phyloP scores from a whole-genome alignment of 92 coral and sea anemone genomes.

The Palythoa caribaeorum region DNA sequence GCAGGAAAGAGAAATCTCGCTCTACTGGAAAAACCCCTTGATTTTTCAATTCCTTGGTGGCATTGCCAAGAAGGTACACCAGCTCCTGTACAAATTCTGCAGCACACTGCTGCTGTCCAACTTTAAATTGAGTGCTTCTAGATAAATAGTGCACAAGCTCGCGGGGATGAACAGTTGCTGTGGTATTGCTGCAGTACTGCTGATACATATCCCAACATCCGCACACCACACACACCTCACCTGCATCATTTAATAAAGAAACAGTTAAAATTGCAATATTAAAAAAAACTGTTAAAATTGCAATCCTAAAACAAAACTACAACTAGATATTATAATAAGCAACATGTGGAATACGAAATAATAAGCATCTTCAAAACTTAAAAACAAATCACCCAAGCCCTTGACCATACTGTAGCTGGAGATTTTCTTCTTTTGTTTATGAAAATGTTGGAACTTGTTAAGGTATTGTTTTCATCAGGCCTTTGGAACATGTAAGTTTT shows the following conservation, averaged over 20 bases:
- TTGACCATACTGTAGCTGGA: constrained; percentile 13
- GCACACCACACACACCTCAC: no score
- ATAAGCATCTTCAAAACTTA: constrained; percentile 2
- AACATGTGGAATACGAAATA: background rate
- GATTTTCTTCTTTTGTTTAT: background rate
- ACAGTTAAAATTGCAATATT: no score
- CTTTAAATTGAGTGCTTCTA: background rate
- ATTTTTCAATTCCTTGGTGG: background rate
- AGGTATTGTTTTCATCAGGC: no score
- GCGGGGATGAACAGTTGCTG: no score
- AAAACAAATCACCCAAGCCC: constrained; percentile 21
- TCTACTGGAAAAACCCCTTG: background rate
- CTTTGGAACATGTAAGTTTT: no score
- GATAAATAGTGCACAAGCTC: background rate
- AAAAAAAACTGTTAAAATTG: background rate
- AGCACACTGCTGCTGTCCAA: background rate
- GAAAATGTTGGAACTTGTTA: no score
- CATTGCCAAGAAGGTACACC: background rate
- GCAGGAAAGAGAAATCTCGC: background rate
- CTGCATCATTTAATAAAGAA: no score
- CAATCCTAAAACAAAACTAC: constrained; percentile 12
- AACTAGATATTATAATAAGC: background rate
- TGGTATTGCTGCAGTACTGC: no score
- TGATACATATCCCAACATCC: no score
- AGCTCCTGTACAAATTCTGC: background rate